A percentile compares a stretch with the other conserved stretches of the same genome.
phyloP scores from a whole-genome alignment of 2,888 invertebrate genomes.

The Melanchra persicariae region DNA sequence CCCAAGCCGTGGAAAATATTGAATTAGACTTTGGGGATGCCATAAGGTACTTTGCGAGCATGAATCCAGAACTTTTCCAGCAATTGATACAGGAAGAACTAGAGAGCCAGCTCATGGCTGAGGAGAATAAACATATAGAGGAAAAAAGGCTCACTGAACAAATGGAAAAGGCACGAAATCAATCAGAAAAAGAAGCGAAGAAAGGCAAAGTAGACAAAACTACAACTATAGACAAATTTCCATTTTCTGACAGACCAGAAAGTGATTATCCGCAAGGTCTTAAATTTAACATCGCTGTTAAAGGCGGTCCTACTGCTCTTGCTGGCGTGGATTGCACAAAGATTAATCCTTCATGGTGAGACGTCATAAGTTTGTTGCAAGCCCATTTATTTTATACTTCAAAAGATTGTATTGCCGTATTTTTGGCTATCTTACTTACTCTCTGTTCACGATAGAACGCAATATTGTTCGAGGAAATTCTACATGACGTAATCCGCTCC shows the following conservation, averaged over 20 bases:
- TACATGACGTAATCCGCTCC: not conserved
- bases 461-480: not conserved
- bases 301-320: not conserved
- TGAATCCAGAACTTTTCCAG: conserved; percentile 30
- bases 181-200: conserved; percentile 17
- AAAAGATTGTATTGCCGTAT: not conserved
- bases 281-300: conserved; percentile 17
- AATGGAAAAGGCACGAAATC: conserved; percentile 1
- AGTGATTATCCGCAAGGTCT: not conserved
- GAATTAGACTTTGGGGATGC: conserved; percentile 29
- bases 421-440: not conserved
- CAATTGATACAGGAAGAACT: conserved; percentile 24
- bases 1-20: not conserved
- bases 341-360: not conserved
- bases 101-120: not conserved
- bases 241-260: not conserved
- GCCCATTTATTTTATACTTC: not conserved
- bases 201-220: not conserved
- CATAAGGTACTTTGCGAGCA: conserved; percentile 21
- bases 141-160: not conserved
- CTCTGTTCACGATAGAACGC: not conserved
- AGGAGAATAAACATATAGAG: not conserved
- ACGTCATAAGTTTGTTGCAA: not conserved
- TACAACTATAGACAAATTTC: not conserved
- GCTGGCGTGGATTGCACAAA: not conserved